Percentiles rank a stretch among this genome's conserved stretches.
Evolutionary conservation across 2,888 invertebrate genomes (phyloP).

Genomic region (Junonia oenone): DNA sequence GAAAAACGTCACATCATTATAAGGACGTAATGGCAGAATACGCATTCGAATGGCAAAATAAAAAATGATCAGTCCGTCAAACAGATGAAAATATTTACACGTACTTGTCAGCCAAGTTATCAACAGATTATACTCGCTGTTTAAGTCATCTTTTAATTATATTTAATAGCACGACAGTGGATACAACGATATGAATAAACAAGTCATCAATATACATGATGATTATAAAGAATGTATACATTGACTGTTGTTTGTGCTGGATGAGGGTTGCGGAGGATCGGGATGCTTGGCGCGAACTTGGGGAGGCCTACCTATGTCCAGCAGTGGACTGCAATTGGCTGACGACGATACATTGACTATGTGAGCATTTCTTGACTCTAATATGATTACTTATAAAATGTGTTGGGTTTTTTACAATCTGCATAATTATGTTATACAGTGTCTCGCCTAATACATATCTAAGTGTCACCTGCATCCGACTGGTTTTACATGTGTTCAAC

Average conservation of each 20-base stretch:
- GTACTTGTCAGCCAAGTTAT: conserved; percentile 5
- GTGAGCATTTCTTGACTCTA: conserved; percentile 41
- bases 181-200: conserved; percentile 13
- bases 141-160: conserved; percentile 21
- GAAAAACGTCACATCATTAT: conserved; percentile 52
- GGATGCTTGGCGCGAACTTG: too few relatives aligned
- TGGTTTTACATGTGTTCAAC: conserved; percentile 60
- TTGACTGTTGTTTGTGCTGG: conserved; percentile 2
- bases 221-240: conserved; percentile 4
- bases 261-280: too few relatives aligned
- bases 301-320: too few relatives aligned
- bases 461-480: conserved; percentile 59
- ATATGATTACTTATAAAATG: conserved; percentile 37
- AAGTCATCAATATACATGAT: conserved; percentile 13
- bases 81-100: conserved; percentile 36
- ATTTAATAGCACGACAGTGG: conserved; percentile 15
- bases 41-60: conserved; percentile 26
- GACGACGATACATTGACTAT: too few relatives aligned
- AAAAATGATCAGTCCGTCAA: conserved; percentile 41
- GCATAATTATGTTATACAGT: conserved; percentile 62
- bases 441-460: conserved; percentile 53
- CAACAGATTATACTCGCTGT: conserved; percentile 6
- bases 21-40: conserved; percentile 53
- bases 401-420: conserved; percentile 45
- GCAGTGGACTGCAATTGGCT: too few relatives aligned